Base-by-base conservation (phyloP, 2,113 vertebrate genomes). In the Hemibagrus wyckioides region DNA sequence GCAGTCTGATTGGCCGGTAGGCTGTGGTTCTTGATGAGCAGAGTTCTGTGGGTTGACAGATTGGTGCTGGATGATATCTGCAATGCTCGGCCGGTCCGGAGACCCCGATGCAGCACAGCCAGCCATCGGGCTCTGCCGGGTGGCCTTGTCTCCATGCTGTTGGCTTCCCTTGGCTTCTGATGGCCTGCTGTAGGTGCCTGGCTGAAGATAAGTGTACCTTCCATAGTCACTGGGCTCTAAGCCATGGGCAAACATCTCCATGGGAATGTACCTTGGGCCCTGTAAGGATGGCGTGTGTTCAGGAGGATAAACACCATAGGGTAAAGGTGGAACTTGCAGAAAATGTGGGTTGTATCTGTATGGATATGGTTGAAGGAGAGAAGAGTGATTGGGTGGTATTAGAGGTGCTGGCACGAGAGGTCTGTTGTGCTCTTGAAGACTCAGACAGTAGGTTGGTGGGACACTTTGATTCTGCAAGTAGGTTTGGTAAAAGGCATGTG, bases 101-200 rank as follows among this genome's bases (percentile, higher is more conserved):
- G 98, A 99, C 39, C 98, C 98, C 0, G 96, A 96, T 36, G 98
- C 97, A 0, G 97, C 97, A 0, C 96, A 98, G 19, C 97, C 98
- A 0, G 96, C 97, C 0, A 96, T 95, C 0, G 98, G 98, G 88
- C 98, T 99, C 92, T 96, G 96, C 84, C 97, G 96, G 48, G 95
- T 96, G 21, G 94, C 94, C 56, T 95, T 92, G 79, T 97, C 96
- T 6, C 92, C 93, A 69, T 92, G 92, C n/a, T 87, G 89, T 0
- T 90, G 87, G 80, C 79, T 83, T 67, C 65, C 89, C 63, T 90
- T 90, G 33, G 90, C 90, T 79, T 92, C 85, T 87, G 87, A 92
- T 85, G 73, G 90, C 77, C 94, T 95, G 69, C 93, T 93, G 15
- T 94, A 93, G 83, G 93, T 88, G 23, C 92, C 94, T 36, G 93